Evolutionary conservation across 2,113 vertebrate species (phyloP).

Genomic region (Cettia cetti): DNA sequence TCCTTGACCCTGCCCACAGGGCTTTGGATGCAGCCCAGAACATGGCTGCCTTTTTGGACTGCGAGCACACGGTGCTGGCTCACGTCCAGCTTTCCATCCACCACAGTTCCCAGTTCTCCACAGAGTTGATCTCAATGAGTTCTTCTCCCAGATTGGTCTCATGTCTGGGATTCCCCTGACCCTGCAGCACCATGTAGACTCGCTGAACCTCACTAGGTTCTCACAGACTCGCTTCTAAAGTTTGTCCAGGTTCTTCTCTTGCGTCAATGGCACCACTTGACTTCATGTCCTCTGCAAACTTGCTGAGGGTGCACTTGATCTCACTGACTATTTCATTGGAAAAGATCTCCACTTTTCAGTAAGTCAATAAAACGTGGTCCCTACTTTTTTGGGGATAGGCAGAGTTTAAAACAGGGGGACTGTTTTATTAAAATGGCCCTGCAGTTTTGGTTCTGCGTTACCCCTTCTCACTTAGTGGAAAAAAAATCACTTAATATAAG

Average conservation of each 20-base stretch:
- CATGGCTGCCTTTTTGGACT: not conserved
- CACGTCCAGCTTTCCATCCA: not conserved
- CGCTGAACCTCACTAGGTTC: not conserved
- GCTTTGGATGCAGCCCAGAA: not conserved
- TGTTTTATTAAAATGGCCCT: not conserved
- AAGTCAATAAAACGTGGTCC: not conserved
- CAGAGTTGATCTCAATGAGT: not conserved
- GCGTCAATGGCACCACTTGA: not conserved
- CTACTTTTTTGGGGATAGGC: not conserved
- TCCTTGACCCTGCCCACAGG: not conserved
- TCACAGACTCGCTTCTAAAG: not conserved
- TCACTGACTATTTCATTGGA: not conserved
- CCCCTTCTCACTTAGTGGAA: not conserved
- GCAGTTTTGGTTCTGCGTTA: not conserved
- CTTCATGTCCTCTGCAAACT: not conserved
- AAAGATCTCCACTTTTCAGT: not conserved
- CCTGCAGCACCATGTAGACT: not conserved
- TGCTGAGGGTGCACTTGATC: not conserved
- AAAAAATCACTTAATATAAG: not conserved
- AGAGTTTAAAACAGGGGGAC: not conserved
- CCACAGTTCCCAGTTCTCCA: not conserved
- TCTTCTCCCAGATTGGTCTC: not conserved
- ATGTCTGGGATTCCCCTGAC: not conserved
- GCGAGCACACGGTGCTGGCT: accelerated
- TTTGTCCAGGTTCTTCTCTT: not conserved